Percentiles rank a stretch among this genome's conserved stretches.
Conservation (phyloP, 2,888 invertebrate genomes). For the Drosophila prolongata region DNA sequence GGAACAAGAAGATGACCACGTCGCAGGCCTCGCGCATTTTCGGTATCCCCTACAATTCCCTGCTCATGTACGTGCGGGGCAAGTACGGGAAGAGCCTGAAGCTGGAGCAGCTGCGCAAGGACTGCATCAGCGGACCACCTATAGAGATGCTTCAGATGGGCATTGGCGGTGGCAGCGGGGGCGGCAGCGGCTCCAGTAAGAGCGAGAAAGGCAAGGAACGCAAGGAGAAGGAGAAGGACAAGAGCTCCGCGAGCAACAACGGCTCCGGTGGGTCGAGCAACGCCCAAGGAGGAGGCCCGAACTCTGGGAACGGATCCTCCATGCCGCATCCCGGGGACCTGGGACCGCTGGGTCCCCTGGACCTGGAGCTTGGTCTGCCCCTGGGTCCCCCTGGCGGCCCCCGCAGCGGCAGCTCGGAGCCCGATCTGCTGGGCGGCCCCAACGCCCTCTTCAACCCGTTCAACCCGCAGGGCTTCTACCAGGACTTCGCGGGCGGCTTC, state of each 20-base stretch:
- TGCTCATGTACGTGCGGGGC: constrained; percentile 95
- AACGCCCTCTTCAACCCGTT: constrained; percentile 91
- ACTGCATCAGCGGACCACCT: constrained; percentile 92
- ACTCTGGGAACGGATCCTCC: constrained; percentile 43
- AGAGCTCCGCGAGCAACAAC: constrained; percentile 33
- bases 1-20: constrained; percentile 98
- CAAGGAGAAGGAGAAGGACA: constrained; percentile 73
- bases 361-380: constrained; percentile 73
- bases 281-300: constrained; percentile 17
- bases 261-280: constrained; percentile 33
- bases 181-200: constrained; percentile 61
- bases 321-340: constrained; percentile 64
- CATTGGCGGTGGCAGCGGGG: constrained; percentile 84
- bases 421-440: constrained; percentile 87
- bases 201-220: constrained; percentile 73
- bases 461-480: constrained; percentile 91
- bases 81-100: constrained; percentile 97
- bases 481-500: constrained; percentile 92
- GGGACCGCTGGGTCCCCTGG: constrained; percentile 58
- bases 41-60: constrained; percentile 96
- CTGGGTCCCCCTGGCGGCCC: constrained; percentile 82
- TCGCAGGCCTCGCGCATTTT: constrained; percentile 95
- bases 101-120: constrained; percentile 93
- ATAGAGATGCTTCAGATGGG: constrained; percentile 89
- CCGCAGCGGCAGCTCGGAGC: constrained; percentile 89